Percentiles rank a stretch among this genome's conserved stretches.
Conservation (phyloP, 2,797 vertebrate genomes). For the Emydoidea blandingii region DNA sequence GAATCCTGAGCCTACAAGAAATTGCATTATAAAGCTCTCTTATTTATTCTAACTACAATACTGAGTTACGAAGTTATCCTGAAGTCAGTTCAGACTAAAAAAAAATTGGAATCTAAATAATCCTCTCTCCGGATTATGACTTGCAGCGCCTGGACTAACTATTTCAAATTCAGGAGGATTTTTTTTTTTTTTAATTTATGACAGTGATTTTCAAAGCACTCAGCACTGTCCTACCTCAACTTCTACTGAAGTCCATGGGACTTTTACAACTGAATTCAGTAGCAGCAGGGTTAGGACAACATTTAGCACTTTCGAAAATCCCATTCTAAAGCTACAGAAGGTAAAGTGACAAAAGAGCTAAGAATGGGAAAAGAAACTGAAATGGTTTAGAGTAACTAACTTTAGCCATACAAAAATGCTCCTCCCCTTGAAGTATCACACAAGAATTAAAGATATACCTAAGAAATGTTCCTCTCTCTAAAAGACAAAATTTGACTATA, state of each 20-base stretch:
- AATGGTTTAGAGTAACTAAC: background rate
- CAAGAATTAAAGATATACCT: background rate
- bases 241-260: background rate
- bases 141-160: background rate
- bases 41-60: background rate
- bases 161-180: background rate
- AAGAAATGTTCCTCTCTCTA: background rate
- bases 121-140: background rate
- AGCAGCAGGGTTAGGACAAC: background rate
- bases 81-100: background rate
- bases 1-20: constrained; percentile 91
- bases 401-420: background rate
- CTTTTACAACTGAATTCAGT: background rate
- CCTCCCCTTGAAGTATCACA: background rate
- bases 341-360: background rate
- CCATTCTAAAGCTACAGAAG: background rate
- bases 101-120: background rate
- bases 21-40: background rate
- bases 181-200: background rate
- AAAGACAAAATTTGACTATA: background rate
- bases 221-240: background rate
- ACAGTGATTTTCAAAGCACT: background rate
- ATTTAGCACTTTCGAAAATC: background rate
- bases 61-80: background rate
- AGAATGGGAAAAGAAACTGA: background rate